Evolutionary conservation across 2,113 vertebrate species (phyloP).

Genomic region (Murina feae): DNA sequence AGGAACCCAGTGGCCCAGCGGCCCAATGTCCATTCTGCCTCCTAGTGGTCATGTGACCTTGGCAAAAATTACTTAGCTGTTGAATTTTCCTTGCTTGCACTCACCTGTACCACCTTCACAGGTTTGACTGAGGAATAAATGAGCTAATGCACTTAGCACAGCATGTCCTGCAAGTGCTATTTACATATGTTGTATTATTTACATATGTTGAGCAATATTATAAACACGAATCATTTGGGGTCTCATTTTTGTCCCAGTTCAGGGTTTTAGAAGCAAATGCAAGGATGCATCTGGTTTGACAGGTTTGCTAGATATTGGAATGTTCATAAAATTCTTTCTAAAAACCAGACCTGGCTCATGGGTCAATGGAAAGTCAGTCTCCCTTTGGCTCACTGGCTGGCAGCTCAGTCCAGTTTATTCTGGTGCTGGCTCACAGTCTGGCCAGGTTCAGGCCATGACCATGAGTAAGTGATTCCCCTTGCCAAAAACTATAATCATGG

Average conservation of each 20-base stretch:
- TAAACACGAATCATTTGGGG: neutral
- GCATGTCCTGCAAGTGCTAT: neutral
- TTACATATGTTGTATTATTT: neutral
- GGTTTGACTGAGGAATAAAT: neutral
- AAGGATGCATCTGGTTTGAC: neutral
- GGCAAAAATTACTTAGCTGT: neutral
- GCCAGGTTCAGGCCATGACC: conserved; percentile 23
- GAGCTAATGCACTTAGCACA: neutral
- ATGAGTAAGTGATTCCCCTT: conserved; percentile 42
- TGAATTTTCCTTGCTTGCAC: neutral
- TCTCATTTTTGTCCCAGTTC: neutral
- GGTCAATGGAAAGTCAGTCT: conserved; percentile 22
- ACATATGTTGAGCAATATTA: neutral
- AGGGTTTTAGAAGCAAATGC: neutral
- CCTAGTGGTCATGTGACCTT: neutral
- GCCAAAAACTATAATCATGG: conserved; percentile 27
- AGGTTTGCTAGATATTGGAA: neutral
- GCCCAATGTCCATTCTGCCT: neutral
- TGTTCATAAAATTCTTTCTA: neutral
- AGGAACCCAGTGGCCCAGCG: neutral
- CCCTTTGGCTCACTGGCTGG: neutral
- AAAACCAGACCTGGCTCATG: neutral
- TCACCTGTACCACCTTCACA: neutral
- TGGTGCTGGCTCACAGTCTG: neutral
- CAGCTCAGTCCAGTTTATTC: conserved; percentile 20